Evolutionary conservation across 2,888 invertebrate genomes (phyloP).

Genomic region (Cataglyphis livida): DNA sequence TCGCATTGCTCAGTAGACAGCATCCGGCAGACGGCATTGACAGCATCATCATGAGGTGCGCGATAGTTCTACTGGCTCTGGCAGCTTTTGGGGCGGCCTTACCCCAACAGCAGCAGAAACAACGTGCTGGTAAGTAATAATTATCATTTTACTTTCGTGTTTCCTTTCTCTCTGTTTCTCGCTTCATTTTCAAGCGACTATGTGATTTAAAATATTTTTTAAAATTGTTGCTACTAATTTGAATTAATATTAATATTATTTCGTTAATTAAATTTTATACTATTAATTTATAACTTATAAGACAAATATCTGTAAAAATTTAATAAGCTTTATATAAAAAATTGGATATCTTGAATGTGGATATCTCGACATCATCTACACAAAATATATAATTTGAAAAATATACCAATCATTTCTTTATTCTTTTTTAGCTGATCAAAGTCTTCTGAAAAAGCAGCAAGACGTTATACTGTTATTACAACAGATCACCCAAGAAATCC

Average conservation of each 20-base stretch:
- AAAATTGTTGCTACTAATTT: not conserved
- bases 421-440: constrained; percentile 86
- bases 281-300: not conserved
- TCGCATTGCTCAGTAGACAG: constrained; percentile 53
- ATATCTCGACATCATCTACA: not conserved
- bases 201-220: not conserved
- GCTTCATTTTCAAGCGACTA: not conserved
- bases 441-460: constrained; percentile 87
- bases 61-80: constrained; percentile 81
- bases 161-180: not conserved
- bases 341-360: not conserved
- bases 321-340: not conserved
- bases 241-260: no score
- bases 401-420: constrained; percentile 26
- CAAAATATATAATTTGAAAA: not conserved
- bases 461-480: constrained; percentile 85
- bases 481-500: constrained; percentile 89
- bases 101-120: constrained; percentile 68
- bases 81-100: constrained; percentile 80
- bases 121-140: constrained; percentile 81
- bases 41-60: constrained; percentile 80
- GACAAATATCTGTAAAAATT: no score
- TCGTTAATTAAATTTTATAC: not conserved
- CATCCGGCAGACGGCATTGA: constrained; percentile 71
- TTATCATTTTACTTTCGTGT: not conserved